Conservation (phyloP, 2,113 vertebrate species). For the Formicarius rufipectus region DNA sequence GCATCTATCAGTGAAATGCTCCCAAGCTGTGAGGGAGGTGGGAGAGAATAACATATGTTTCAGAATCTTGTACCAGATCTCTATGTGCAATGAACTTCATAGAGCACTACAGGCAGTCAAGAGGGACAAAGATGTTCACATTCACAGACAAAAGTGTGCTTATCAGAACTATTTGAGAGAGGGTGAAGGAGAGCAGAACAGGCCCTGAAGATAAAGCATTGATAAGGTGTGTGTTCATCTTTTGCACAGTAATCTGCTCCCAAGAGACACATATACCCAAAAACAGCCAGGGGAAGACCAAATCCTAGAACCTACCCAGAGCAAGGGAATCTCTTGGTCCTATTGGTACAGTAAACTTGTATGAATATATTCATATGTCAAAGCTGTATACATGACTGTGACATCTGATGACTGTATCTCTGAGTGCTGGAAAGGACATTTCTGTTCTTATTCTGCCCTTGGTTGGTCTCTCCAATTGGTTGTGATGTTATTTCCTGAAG, state of each 20-base stretch:
- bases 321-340: neutral
- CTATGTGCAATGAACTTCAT: neutral
- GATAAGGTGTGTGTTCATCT: neutral
- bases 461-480: neutral
- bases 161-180: neutral
- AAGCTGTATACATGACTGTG: neutral
- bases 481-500: neutral
- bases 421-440: neutral
- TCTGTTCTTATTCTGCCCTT: neutral
- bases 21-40: neutral
- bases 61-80: neutral
- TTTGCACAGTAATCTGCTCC: neutral
- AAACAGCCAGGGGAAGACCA: neutral
- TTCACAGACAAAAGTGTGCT: neutral
- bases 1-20: neutral
- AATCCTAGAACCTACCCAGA: neutral
- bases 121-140: neutral
- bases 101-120: neutral
- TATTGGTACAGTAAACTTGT: rapidly evolving
- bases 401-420: neutral
- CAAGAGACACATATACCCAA: neutral
- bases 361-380: neutral
- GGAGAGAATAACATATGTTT: neutral
- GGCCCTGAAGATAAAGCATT: neutral
- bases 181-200: neutral